Evolutionary conservation across 2,888 invertebrate genomes (phyloP).

Genomic region (Sesamia inferens): DNA sequence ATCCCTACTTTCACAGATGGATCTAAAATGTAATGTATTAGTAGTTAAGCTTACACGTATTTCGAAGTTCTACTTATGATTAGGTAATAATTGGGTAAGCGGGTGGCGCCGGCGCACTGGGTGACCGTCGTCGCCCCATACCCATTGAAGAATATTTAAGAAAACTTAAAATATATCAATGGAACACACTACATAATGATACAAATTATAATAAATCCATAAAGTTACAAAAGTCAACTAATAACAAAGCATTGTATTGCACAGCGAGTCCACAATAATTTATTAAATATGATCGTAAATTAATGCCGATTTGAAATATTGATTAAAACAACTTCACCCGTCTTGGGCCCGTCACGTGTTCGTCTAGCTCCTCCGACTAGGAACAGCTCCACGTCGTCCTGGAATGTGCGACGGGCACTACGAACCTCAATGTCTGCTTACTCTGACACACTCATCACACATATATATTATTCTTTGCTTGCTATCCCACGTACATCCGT

Average conservation of each 20-base stretch:
- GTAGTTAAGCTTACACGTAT: slow-evolving; percentile 80
- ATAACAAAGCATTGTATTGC: slow-evolving; percentile 89
- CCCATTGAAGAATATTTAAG: slow-evolving; percentile 49
- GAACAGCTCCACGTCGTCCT: slow-evolving; percentile 58
- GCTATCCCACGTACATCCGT: slow-evolving; percentile 13
- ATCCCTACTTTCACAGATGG: slow-evolving; percentile 86
- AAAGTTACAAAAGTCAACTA: slow-evolving; percentile 85
- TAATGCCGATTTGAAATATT: slow-evolving; percentile 76
- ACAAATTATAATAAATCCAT: slow-evolving; percentile 70
- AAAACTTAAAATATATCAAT: slow-evolving; percentile 72
- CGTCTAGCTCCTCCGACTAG: slow-evolving; percentile 52
- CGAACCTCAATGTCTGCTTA: slow-evolving; percentile 45
- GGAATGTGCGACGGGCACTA: slow-evolving; percentile 53
- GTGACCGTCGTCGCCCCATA: slow-evolving; percentile 42
- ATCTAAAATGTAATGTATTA: slow-evolving; percentile 80
- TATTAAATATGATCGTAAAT: slow-evolving; percentile 79
- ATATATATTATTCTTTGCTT: slow-evolving; percentile 35
- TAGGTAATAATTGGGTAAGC: slow-evolving; percentile 64
- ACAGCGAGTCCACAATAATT: slow-evolving; percentile 88
- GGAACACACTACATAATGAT: slow-evolving; percentile 67
- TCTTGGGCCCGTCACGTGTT: slow-evolving; percentile 52
- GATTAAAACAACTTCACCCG: slow-evolving; percentile 53
- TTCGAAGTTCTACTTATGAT: slow-evolving; percentile 74
- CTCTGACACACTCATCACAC: slow-evolving; percentile 55
- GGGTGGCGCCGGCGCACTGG: slow-evolving; percentile 49